phyloP scores from a whole-genome alignment of 2,113 vertebrate species.

The Ageneiosus marmoratus region DNA sequence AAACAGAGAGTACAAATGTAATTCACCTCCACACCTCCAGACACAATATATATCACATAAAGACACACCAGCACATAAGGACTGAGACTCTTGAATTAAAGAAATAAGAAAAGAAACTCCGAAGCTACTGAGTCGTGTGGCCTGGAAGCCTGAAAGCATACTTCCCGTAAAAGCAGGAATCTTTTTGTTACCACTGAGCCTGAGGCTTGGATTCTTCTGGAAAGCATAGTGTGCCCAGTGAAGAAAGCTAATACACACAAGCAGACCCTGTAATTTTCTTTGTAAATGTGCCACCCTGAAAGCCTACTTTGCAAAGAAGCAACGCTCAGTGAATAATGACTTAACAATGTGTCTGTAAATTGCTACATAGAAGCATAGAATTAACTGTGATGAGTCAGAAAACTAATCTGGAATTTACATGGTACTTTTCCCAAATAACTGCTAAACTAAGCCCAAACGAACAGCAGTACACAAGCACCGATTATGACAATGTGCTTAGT shows the following conservation, averaged over 20 bases:
- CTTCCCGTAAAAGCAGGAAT: constrained; percentile 31
- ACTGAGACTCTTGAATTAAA: not conserved
- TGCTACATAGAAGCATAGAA: constrained; percentile 36
- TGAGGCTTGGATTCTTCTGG: constrained; percentile 16
- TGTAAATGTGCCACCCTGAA: constrained; percentile 51
- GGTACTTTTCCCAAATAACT: not conserved
- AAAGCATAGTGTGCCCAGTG: constrained; percentile 28
- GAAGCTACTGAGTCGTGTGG: not conserved
- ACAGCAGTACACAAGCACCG: not conserved
- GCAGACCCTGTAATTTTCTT: constrained; percentile 66
- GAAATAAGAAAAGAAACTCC: not conserved
- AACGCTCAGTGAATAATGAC: constrained; percentile 54
- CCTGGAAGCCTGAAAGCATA: constrained; percentile 3
- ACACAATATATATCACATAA: not conserved
- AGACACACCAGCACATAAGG: not conserved
- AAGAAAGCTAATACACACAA: constrained; percentile 62
- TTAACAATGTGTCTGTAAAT: constrained; percentile 61
- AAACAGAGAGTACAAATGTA: not conserved
- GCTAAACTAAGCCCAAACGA: not conserved
- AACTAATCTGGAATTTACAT: not conserved
- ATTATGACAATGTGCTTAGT: not conserved
- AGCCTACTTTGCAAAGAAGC: constrained; percentile 56
- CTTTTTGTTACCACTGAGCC: constrained; percentile 7
- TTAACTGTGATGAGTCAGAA: constrained; percentile 23
- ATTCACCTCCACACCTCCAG: not conserved